Conservation (phyloP, 2,888 invertebrate genomes). For the Dyspetes luteomarginatus region DNA sequence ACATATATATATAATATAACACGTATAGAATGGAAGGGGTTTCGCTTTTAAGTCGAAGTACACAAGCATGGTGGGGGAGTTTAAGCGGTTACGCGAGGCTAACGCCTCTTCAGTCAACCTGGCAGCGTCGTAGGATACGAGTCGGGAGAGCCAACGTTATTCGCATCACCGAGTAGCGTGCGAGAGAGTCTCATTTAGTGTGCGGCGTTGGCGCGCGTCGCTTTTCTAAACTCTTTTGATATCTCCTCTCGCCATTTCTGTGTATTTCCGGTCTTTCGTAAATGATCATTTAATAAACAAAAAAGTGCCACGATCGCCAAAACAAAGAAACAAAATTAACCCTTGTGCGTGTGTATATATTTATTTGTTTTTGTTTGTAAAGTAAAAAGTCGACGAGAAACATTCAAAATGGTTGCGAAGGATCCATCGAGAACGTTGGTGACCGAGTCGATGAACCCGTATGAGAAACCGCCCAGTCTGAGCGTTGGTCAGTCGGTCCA, state of each 20-base stretch:
- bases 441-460: conserved; percentile 85
- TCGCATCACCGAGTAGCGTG: conserved; percentile 67
- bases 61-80: conserved; percentile 60
- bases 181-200: conserved; percentile 53
- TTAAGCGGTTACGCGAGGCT: conserved; percentile 66
- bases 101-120: conserved; percentile 78
- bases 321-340: background rate
- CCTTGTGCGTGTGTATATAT: conserved; percentile 29
- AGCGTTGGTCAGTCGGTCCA: conserved; percentile 79
- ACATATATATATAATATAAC: background rate
- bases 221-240: conserved; percentile 24
- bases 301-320: conserved; percentile 26
- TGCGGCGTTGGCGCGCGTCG: conserved; percentile 62
- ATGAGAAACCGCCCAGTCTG: conserved; percentile 83
- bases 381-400: conserved; percentile 6
- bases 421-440: conserved; percentile 75
- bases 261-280: conserved; percentile 15
- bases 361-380: conserved; percentile 4
- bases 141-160: conserved; percentile 70
- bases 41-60: conserved; percentile 25
- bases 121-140: conserved; percentile 74
- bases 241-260: background rate
- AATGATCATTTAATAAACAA: background rate
- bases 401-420: conserved; percentile 85
- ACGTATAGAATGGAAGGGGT: conserved; percentile 26